Percentiles rank a stretch among this genome's conserved stretches.
Evolutionary conservation across 2,113 vertebrate species (phyloP).

Genomic region (Cercocebus atys): DNA sequence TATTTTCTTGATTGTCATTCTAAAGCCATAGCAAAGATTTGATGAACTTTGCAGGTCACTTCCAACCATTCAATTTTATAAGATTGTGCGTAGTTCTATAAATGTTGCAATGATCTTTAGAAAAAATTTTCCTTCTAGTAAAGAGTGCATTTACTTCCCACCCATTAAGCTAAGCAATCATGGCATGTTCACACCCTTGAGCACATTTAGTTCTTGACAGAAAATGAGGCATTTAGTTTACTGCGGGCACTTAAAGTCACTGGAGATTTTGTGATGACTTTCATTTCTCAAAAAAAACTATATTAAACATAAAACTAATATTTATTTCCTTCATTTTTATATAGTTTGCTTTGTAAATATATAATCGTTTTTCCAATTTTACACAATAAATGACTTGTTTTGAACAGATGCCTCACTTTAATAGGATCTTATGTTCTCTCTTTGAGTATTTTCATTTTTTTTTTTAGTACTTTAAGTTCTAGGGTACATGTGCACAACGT

Average conservation of each 20-base stretch:
- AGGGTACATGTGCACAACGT: too few relatives aligned
- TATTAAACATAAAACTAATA: slow-evolving; percentile 1
- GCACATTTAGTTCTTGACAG: slow-evolving; percentile 9
- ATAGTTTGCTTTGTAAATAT: slow-evolving; percentile 47
- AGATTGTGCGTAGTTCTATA: slow-evolving; percentile 21
- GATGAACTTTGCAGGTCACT: slow-evolving; percentile 54
- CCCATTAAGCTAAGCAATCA: slow-evolving; percentile 54
- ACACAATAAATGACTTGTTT: slow-evolving; percentile 13
- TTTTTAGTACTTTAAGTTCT: too few relatives aligned
- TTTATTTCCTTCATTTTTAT: slow-evolving; percentile 54
- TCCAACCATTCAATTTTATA: slow-evolving; percentile 31
- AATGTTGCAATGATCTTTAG: slow-evolving; percentile 32
- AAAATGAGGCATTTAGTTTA: slow-evolving; percentile 53
- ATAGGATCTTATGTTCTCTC: background rate
- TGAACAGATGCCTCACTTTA: background rate
- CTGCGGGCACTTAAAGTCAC: background rate
- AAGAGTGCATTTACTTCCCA: slow-evolving; percentile 38
- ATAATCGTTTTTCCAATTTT: background rate
- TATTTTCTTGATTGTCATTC: slow-evolving; percentile 25
- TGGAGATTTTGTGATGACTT: background rate
- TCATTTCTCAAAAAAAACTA: slow-evolving; percentile 24
- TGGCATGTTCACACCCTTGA: slow-evolving; percentile 39
- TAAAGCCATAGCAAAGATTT: background rate
- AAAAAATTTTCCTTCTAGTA: slow-evolving; percentile 38
- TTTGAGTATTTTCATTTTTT: background rate